Percentiles rank a stretch among this genome's conserved stretches.
phyloP scores from a whole-genome alignment of 2,888 invertebrate genomes.

The Horisme vitalbata region DNA sequence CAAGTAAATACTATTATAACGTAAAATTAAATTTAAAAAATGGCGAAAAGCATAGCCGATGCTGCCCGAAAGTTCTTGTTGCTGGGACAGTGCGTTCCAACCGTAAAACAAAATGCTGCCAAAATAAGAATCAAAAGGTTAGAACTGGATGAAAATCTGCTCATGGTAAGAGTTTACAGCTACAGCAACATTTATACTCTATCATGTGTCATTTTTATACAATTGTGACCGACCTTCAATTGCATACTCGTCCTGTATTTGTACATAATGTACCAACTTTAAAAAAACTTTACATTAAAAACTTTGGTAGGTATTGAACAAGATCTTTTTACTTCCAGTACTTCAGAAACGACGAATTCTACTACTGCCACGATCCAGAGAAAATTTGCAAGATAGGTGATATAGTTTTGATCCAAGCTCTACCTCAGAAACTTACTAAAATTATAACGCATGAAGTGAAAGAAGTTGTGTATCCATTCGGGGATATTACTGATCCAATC shows the following conservation, averaged over 20 bases:
- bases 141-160: conserved; percentile 88
- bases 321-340: conserved; percentile 82
- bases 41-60: conserved; percentile 68
- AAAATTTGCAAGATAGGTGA: conserved; percentile 92
- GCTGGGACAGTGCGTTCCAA: conserved; percentile 91
- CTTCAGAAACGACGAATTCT: conserved; percentile 87
- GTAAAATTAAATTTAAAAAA: no score
- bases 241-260: no score
- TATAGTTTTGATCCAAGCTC: conserved; percentile 88
- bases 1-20: no score
- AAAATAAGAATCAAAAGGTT: conserved; percentile 90
- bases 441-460: conserved; percentile 91
- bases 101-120: conserved; percentile 88
- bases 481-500: conserved; percentile 93
- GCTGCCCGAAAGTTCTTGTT: conserved; percentile 81
- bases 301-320: no score
- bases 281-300: no score
- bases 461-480: conserved; percentile 90
- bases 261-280: no score
- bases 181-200: no score
- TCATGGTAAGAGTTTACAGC: conserved; percentile 86
- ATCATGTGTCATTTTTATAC: no score
- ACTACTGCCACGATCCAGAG: conserved; percentile 90
- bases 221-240: no score
- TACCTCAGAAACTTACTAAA: conserved; percentile 88